phyloP scores from a whole-genome alignment of 2,797 vertebrate genomes.

The Natrix natrix region DNA sequence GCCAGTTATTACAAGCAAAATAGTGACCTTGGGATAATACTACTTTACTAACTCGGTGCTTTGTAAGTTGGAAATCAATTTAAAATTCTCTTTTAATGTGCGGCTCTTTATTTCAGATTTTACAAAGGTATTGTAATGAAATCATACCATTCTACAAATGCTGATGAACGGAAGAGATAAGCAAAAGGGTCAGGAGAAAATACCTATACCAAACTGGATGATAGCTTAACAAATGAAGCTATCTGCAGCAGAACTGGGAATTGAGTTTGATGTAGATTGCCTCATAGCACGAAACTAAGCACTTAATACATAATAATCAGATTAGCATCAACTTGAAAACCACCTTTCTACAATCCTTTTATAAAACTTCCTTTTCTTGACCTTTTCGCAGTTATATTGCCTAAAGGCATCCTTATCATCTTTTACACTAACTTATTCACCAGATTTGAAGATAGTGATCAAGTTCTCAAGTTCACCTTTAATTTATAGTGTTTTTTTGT shows the following conservation, averaged over 20 bases:
- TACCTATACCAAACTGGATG: neutral
- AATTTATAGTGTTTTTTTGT: constrained; percentile 2
- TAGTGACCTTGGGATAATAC: neutral
- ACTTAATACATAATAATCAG: neutral
- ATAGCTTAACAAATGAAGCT: neutral
- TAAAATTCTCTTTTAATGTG: neutral
- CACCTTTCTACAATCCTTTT: neutral
- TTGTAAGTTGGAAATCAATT: neutral
- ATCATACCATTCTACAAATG: neutral
- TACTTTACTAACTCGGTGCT: neutral
- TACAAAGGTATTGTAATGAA: neutral
- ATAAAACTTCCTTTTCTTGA: neutral
- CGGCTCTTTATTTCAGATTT: neutral
- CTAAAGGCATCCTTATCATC: neutral
- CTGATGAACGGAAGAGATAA: neutral
- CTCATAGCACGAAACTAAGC: neutral
- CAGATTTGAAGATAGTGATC: constrained; percentile 15
- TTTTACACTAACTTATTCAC: neutral
- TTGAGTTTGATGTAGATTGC: neutral
- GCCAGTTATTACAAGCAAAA: neutral
- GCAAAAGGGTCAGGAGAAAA: neutral
- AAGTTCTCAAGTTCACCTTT: constrained; percentile 21
- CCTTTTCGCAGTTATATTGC: neutral
- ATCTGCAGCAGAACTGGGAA: neutral
- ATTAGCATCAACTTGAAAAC: neutral